Base-by-base conservation (phyloP, 2,113 vertebrate genomes). In the Dipodomys spectabilis region DNA sequence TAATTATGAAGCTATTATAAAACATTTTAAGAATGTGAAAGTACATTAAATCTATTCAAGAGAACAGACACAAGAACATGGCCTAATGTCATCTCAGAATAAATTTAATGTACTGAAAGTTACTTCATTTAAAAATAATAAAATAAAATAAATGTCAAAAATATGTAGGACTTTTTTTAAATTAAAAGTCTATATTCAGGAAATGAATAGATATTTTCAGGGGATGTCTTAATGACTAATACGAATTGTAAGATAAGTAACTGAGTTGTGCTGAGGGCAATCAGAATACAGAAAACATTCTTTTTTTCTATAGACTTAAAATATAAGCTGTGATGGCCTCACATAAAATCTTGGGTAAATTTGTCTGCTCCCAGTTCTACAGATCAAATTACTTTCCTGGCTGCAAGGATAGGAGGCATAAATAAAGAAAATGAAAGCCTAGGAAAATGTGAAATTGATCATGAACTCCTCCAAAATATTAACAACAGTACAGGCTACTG, bases 1-100 rank as follows among this genome's bases (percentile, higher is more conserved):
- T 77, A 96, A 95, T 90, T 88, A 94, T 84, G 92, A 88, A 91
- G 81, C 82, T 68, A 86, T 93, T 75, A 94, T 49, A 35, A 89
- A 90, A 92, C 44, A 35, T 71, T 44, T 91, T 35, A 93, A 94
- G 94, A 93, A 92, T 77, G 39, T 91, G 25, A 72, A 97, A 94
- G 32, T 60, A 72, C 30, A 88, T 80, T 81, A 96, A 95, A 94
- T 93, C 94, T 28, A 44, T 82, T 79, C 5, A 6, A 83, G 72
- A 89, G 75, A 95, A 77, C 35, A 94, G 84, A 92, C 75, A 79
- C n/a, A 91, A 85, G 82, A 96, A 97, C 27, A 53, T 19, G 32
- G 78, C 71, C 69, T 90, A 85, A 93, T 92, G 74, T 75, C 95
- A 95, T 74, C 91, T 94, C 3, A 5, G 77, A 88, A 82, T 94